Conservation (phyloP, 2,113 vertebrate genomes). For the Sporophila hypoxantha region DNA sequence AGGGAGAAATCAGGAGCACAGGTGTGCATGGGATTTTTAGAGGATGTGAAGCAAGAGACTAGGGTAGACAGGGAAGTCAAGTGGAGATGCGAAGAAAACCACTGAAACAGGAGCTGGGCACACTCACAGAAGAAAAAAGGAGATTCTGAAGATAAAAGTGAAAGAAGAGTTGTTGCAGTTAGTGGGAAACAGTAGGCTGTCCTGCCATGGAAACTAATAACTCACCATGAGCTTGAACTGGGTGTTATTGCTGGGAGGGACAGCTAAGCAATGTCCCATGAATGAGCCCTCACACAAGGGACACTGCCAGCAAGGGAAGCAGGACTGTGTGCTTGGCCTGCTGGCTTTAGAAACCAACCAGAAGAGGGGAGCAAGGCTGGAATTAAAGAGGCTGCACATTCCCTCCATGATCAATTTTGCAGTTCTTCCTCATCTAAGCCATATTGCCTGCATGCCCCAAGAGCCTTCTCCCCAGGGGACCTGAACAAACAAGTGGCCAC, state of each 20-base stretch:
- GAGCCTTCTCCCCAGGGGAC: neutral
- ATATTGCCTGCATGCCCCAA: neutral
- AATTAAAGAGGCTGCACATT: neutral
- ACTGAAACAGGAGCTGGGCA: neutral
- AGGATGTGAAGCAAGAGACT: neutral
- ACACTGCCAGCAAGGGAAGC: neutral
- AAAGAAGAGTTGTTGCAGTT: neutral
- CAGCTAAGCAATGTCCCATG: neutral
- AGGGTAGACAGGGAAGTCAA: neutral
- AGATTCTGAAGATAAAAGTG: neutral
- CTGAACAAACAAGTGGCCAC: neutral
- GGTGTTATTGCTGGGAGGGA: neutral
- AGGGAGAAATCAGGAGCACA: neutral
- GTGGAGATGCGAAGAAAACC: neutral
- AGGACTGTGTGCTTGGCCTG: neutral
- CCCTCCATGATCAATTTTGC: neutral
- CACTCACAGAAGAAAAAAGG: neutral
- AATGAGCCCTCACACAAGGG: neutral
- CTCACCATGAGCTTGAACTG: accelerated
- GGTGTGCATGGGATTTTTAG: neutral
- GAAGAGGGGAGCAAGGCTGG: neutral
- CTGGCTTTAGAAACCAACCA: accelerated
- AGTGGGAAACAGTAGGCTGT: neutral
- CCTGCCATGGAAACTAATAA: accelerated
- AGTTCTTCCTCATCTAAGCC: neutral